Base-by-base conservation (phyloP, 2,888 invertebrate species). In the Cheilosia urbana region DNA sequence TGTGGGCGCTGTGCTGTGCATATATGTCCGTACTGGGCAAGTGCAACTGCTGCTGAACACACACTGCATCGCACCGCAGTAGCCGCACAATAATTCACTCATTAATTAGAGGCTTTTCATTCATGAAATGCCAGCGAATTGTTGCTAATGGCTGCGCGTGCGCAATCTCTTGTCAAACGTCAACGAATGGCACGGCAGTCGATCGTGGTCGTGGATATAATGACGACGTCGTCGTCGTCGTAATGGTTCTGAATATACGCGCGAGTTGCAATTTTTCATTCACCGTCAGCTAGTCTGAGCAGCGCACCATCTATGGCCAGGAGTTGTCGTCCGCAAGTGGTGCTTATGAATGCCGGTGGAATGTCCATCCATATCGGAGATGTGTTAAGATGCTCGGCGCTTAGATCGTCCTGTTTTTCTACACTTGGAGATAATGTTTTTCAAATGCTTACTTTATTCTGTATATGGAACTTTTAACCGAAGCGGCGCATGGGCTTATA, bases 101-200 rank as follows among this genome's bases (percentile, higher is more conserved):
- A 85, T 85, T 85, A 85, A 85, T 85, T 85, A 85, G 51, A 85
- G 58, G 66, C 77, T 77, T 81, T 81, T 81, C 85, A 85, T 85
- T 85, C 85, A 85, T 85, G 85, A 85, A 85, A 85, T 85, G 81
- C 85, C 85, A 68, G 21, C 47, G 85, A 85, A 81, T 85, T 68
- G 81, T 72, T 85, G 51, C 85, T 85, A 85, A 85, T 81, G 85
- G 47, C 45, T 81, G 72, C 81, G 80, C 81, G 85, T 85, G 76
- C 81, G 85, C 85, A 76, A 85, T 84, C 80, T 80, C 80, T 72
- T 69, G 71, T 84, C 84, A 76, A 79, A 79, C 19, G 78, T 72
- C 78, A 72, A 51, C 47, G 42, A 15, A 71, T 65, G 75, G 60
- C 69, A 62, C 71, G 60, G 69, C 65, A 4, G 57, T 78, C 55